Evolutionary conservation across 2,797 vertebrate species (phyloP).

Genomic region (Agapornis canus): DNA sequence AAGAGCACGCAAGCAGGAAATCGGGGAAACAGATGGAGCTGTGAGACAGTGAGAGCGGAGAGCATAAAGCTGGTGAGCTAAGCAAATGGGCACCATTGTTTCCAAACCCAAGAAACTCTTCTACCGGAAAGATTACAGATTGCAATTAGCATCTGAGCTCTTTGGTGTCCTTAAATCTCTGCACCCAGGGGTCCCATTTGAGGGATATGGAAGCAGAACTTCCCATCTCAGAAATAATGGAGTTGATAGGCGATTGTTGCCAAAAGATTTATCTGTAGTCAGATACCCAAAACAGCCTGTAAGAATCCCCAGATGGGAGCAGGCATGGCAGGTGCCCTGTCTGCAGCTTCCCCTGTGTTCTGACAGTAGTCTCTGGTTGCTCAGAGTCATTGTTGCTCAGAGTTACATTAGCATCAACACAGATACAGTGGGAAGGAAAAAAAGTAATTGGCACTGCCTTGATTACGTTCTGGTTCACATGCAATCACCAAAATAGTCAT

Average conservation of each 20-base stretch:
- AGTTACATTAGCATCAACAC: neutral
- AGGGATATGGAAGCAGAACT: neutral
- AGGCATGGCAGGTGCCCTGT: neutral
- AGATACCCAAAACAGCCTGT: neutral
- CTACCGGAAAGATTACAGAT: neutral
- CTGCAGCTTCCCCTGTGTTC: neutral
- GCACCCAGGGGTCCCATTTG: neutral
- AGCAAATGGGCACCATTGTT: neutral
- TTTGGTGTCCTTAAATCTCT: neutral
- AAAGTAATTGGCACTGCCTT: neutral
- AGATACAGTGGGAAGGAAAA: neutral
- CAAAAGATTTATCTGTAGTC: neutral
- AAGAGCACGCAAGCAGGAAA: constrained; percentile 12
- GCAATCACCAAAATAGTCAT: neutral
- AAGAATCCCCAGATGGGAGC: neutral
- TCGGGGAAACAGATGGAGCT: constrained; percentile 49
- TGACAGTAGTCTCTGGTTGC: neutral
- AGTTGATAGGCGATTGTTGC: neutral
- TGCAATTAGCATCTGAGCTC: neutral
- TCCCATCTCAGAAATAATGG: neutral
- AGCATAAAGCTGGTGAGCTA: neutral
- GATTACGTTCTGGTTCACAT: neutral
- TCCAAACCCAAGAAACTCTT: neutral
- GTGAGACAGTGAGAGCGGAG: neutral
- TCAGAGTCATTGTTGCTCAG: neutral